These are phyloP conservation scores for Gambusia holbrooki DNA, from an alignment of 2,113 vertebrate species.

Conservation along the genomic window DNA sequence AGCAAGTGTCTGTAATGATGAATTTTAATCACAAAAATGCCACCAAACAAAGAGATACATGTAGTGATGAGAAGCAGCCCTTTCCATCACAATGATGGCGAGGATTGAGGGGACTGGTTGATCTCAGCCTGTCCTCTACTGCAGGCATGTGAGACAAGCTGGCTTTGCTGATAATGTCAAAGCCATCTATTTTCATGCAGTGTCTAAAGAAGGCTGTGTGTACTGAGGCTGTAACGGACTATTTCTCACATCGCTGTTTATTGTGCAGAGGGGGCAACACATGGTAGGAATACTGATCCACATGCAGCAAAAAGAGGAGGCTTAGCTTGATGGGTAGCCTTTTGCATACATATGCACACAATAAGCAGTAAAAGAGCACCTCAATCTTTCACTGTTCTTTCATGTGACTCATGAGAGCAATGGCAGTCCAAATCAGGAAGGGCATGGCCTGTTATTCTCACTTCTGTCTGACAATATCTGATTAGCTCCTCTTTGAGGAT, in stretches of 20 bases:
- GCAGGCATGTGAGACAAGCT: constrained; percentile 75
- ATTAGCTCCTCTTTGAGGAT: constrained; percentile 52
- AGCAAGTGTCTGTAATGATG: not conserved
- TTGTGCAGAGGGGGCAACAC: constrained; percentile 73
- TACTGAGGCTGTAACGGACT: constrained; percentile 67
- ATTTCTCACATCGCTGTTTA: constrained; percentile 70
- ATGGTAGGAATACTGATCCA: constrained; percentile 77
- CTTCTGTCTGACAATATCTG: constrained; percentile 70
- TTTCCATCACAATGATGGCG: constrained; percentile 42
- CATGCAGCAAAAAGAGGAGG: constrained; percentile 40
- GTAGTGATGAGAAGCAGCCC: constrained; percentile 42
- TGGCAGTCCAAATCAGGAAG: constrained; percentile 50
- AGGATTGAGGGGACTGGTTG: constrained; percentile 48
- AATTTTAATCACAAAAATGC: constrained; percentile 34
- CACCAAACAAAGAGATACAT: constrained; percentile 27
- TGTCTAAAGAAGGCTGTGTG: constrained; percentile 67
- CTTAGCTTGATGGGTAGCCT: constrained; percentile 39
- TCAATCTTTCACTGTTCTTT: constrained; percentile 40
- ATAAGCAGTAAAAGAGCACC: constrained; percentile 11
- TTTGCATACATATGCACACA: constrained; percentile 59
- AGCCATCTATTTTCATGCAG: constrained; percentile 77
- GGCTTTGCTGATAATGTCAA: constrained; percentile 79
- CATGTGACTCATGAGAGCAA: constrained; percentile 54
- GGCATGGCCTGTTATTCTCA: constrained; percentile 29
- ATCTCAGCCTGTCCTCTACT: constrained; percentile 63